Evolutionary conservation across 2,797 vertebrate species (phyloP), one percentile per base, ranked within the genome.

Genomic region (Eupleurogrammus muticus): DNA sequence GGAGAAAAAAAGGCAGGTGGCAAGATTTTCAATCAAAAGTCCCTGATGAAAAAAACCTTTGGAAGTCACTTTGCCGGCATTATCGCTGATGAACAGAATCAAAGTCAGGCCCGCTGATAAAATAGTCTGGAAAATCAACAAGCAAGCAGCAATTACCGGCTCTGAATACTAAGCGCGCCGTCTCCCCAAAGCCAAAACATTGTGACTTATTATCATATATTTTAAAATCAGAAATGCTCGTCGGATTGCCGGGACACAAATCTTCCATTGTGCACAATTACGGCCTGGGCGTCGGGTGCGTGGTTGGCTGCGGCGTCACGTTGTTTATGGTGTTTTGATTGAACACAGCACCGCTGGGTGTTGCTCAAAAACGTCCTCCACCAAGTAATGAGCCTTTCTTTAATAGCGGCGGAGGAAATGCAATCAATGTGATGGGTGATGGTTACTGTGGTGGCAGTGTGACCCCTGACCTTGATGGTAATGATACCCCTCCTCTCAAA

Each of bases 401-500:
- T 68, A 44, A 14, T 36, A 40, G n/a, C 19, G 34, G 19, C 1
- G 23, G 28, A 17, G 51, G 46, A 13, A 52, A 58, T 23, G 55
- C 9, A 57, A 60, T 51, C 47, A 66, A 58, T 53, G 36, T 17
- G 13, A 9, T 34, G 47, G 14, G 13, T 61, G 57, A 1, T 46
- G 34, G 71, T 56, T 76, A 66, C 62, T 66, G 49, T 48, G 34
- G 71, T 12, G 44, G 80, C 58, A 8, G 20, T 17, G 70, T 17
- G 47, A 81, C 57, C 42, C 14, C 74, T 83, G 49, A 94, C 92
- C 91, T 94, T 95, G 54, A 95, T 94, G 60, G 91, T 94, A 69
- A 94, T 92, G 68, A 76, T 92, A 34, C 92, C 93, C 48, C 86
- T 87, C 71, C 93, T 88, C 67, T 95, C 92, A 21, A 94, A 95